A percentile compares a stretch with the other conserved stretches of the same genome.
These are phyloP conservation scores for Lophius americanus DNA, from an alignment of 2,797 vertebrate genomes.

Conservation along the genomic window DNA sequence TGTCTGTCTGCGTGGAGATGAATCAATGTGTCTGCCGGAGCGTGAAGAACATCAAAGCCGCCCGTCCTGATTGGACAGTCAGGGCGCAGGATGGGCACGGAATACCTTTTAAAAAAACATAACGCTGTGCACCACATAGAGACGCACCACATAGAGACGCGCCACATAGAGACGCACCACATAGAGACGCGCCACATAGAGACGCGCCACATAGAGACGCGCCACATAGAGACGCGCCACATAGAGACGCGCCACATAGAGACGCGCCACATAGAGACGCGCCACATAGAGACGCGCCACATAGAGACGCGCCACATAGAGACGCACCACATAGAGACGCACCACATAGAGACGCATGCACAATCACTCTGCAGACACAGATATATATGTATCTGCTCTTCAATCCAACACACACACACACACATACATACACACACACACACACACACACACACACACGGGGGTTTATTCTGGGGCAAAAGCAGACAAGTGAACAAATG, in stretches of 20 bases:
- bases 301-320: slow-evolving; percentile 7
- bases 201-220: slow-evolving; percentile 5
- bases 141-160: slow-evolving; percentile 5
- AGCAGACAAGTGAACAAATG: slow-evolving; percentile 56
- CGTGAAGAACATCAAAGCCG: slow-evolving; percentile 36
- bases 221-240: neutral
- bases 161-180: too few relatives aligned
- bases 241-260: slow-evolving; percentile 7
- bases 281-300: neutral
- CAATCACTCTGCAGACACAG: slow-evolving; percentile 31
- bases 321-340: neutral
- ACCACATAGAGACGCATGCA: slow-evolving; percentile 18
- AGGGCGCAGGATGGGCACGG: slow-evolving; percentile 3
- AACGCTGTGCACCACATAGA: neutral
- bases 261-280: neutral
- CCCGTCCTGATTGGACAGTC: slow-evolving; percentile 32
- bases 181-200: slow-evolving; percentile 16
- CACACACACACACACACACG: slow-evolving; percentile 4
- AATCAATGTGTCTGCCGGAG: slow-evolving; percentile 54
- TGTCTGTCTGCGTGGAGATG: slow-evolving; percentile 15
- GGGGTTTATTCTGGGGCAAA: slow-evolving; percentile 32
- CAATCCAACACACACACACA: neutral
- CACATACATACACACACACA: neutral
- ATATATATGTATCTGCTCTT: slow-evolving; percentile 33
- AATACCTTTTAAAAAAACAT: neutral